Conservation (phyloP, 1,140 invertebrate species). For the Pogonus chalceus region DNA sequence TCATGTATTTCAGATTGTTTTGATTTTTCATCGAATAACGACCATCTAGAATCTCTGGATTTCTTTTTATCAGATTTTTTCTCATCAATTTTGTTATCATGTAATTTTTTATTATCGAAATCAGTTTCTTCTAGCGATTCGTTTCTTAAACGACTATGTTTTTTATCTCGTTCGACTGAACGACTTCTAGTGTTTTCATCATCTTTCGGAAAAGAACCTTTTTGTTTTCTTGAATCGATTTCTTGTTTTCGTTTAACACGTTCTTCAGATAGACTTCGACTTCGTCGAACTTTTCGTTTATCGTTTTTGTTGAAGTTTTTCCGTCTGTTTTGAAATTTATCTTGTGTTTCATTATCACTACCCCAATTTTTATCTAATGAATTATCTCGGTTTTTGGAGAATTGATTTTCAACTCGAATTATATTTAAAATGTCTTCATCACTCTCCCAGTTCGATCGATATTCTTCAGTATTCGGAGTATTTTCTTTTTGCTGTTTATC, state of each 20-base stretch:
- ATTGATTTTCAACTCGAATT: not conserved
- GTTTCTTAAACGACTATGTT: too few relatives aligned
- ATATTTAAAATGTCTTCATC: conserved; percentile 17
- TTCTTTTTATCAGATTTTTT: too few relatives aligned
- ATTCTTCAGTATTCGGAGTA: conserved; percentile 29
- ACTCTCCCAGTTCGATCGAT: conserved; percentile 28
- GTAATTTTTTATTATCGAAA: too few relatives aligned
- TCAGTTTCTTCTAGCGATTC: too few relatives aligned
- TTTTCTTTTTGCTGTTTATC: conserved; percentile 5
- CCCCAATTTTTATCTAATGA: conserved; percentile 9
- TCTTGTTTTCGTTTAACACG: not conserved
- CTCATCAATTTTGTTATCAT: too few relatives aligned
- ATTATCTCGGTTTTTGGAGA: not conserved
- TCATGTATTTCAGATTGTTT: too few relatives aligned
- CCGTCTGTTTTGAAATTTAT: not conserved
- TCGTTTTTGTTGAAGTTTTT: conserved; percentile 7
- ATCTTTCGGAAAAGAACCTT: not conserved
- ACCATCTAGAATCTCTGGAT: too few relatives aligned
- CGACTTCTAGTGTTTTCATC: too few relatives aligned
- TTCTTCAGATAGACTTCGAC: not conserved
- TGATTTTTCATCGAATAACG: too few relatives aligned
- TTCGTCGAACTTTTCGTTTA: not conserved
- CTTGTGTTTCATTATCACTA: conserved; percentile 18
- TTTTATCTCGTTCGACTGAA: too few relatives aligned
- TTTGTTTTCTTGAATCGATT: not conserved